Evolutionary conservation across 2,113 vertebrate species (phyloP).

Genomic region (Pandion haliaetus): DNA sequence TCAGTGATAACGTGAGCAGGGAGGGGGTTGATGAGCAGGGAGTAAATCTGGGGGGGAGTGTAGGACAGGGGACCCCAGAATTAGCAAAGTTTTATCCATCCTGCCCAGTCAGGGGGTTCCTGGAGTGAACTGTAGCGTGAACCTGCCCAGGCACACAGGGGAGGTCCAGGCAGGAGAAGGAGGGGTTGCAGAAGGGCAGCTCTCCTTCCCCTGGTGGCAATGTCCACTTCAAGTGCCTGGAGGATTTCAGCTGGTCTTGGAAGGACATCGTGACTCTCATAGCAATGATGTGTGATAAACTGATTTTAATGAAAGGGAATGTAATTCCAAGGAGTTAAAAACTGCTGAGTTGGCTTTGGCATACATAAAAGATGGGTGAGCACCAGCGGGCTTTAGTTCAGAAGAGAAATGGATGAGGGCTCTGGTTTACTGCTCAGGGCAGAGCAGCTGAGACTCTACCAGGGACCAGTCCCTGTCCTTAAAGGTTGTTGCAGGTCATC

Average conservation of each 20-base stretch:
- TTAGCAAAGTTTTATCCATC: neutral
- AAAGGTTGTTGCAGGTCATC: neutral
- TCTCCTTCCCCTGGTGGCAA: neutral
- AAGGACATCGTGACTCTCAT: neutral
- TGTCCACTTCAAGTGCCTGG: neutral
- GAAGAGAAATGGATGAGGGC: neutral
- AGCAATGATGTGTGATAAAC: neutral
- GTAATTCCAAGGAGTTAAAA: neutral
- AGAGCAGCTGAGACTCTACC: neutral
- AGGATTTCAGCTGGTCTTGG: neutral
- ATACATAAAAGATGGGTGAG: neutral
- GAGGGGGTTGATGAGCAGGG: neutral
- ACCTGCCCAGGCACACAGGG: neutral
- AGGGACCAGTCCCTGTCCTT: neutral
- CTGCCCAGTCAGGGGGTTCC: neutral
- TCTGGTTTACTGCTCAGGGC: neutral
- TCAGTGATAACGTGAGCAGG: neutral
- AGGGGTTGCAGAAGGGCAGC: neutral
- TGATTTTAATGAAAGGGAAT: neutral
- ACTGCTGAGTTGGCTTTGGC: neutral
- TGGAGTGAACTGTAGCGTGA: neutral
- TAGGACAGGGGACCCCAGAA: neutral
- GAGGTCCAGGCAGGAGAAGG: neutral
- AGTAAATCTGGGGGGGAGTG: neutral
- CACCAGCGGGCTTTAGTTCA: neutral